Conservation (phyloP, 2,113 vertebrate genomes). For the Arizona elegans region DNA sequence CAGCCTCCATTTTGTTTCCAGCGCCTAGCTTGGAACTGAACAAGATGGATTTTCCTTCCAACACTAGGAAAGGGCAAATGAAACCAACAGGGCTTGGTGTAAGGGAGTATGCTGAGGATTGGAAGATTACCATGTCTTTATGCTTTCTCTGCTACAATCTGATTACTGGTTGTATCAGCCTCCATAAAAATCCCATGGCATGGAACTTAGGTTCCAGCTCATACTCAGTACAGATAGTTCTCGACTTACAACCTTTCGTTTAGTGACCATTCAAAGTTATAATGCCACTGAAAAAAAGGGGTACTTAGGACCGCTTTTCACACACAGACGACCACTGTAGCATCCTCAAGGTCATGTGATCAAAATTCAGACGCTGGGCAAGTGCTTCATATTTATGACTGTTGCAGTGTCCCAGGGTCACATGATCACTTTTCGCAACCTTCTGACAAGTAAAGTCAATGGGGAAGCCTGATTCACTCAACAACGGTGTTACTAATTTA, state of each 20-base stretch:
- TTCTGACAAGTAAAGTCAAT: neutral
- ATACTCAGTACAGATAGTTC: neutral
- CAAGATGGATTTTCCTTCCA: no score
- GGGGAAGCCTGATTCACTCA: neutral
- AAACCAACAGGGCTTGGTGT: neutral
- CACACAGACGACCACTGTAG: neutral
- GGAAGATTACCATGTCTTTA: neutral
- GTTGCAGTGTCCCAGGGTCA: neutral
- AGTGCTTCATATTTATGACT: neutral
- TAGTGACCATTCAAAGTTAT: neutral
- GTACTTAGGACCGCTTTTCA: neutral
- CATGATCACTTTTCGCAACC: neutral
- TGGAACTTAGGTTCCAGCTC: neutral
- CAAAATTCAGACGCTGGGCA: neutral
- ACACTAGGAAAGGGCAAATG: neutral
- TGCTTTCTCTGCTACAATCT: neutral
- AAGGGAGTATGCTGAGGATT: neutral
- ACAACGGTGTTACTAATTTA: neutral
- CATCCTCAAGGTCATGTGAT: neutral
- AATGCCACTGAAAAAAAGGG: neutral
- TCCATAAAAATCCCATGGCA: neutral
- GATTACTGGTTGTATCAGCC: neutral
- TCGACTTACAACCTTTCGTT: neutral
- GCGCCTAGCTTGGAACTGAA: no score
- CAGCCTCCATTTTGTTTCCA: no score